Evolutionary conservation across 1,140 invertebrate genomes (phyloP).

Genomic region (Lethrus apterus): DNA sequence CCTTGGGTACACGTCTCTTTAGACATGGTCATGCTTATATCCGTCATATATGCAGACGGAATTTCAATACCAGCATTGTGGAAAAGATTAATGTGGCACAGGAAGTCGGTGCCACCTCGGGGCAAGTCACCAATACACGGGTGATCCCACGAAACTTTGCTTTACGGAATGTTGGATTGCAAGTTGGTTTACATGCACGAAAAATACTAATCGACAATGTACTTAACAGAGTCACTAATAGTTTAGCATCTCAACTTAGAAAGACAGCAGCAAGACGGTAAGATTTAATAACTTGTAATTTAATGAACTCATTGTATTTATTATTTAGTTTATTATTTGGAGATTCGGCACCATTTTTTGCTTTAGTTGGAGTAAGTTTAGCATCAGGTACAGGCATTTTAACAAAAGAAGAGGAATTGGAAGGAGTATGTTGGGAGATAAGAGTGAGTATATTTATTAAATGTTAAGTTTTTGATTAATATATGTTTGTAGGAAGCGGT

Average conservation of each 20-base stretch:
- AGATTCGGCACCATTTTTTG: slow-evolving; percentile 66
- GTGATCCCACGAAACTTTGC: slow-evolving; percentile 34
- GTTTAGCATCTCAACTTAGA: slow-evolving; percentile 54
- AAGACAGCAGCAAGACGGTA: slow-evolving; percentile 50
- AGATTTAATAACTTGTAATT: background rate
- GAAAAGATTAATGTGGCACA: slow-evolving; percentile 36
- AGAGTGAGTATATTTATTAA: slow-evolving; percentile 43
- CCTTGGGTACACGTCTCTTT: slow-evolving; percentile 31
- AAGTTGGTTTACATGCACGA: slow-evolving; percentile 51
- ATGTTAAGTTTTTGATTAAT: slow-evolving; percentile 2
- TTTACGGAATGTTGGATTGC: slow-evolving; percentile 45
- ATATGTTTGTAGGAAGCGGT: slow-evolving; percentile 48
- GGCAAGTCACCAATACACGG: slow-evolving; percentile 19
- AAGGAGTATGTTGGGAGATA: slow-evolving; percentile 73
- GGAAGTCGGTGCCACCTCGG: slow-evolving; percentile 35
- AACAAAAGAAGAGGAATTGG: slow-evolving; percentile 72
- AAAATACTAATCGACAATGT: slow-evolving; percentile 62
- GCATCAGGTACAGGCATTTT: slow-evolving; percentile 65
- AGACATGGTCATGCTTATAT: slow-evolving; percentile 38
- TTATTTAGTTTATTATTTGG: slow-evolving; percentile 52
- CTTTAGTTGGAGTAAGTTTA: slow-evolving; percentile 65
- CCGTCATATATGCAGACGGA: slow-evolving; percentile 29
- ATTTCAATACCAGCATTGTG: slow-evolving; percentile 32
- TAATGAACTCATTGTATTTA: background rate
- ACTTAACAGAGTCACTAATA: slow-evolving; percentile 59